A percentile compares a stretch with the other conserved stretches of the same genome.
These are phyloP conservation scores for Drosophila peninsularis DNA, from an alignment of 2,888 invertebrate species.

Conservation along the genomic window DNA sequence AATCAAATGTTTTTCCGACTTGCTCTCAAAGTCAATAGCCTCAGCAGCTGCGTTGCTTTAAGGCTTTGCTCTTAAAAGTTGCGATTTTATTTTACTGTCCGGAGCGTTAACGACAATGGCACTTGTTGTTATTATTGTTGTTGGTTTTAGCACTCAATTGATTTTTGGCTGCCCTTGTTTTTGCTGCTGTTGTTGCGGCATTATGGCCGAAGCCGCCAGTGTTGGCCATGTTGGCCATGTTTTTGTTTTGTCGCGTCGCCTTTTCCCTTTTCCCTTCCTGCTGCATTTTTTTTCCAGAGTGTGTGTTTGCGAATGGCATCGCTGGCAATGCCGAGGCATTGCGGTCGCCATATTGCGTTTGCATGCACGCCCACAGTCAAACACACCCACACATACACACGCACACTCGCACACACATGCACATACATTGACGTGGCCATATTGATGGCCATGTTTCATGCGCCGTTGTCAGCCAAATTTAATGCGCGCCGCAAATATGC, in stretches of 20 bases:
- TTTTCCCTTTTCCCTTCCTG: conserved; percentile 16
- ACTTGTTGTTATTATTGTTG: conserved; percentile 39
- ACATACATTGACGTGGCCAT: conserved; percentile 69
- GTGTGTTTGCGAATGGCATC: conserved; percentile 26
- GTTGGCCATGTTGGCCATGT: conserved; percentile 33
- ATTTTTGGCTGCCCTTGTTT: conserved; percentile 54
- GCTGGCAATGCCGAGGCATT: conserved; percentile 65
- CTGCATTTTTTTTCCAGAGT: neutral
- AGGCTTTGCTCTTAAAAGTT: conserved; percentile 13
- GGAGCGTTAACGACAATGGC: conserved; percentile 47
- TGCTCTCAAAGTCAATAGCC: neutral
- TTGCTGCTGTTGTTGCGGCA: conserved; percentile 44
- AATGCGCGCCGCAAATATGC: conserved; percentile 79
- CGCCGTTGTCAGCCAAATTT: conserved; percentile 80
- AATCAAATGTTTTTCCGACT: neutral
- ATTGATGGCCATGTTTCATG: conserved; percentile 80
- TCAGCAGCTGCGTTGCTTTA: neutral
- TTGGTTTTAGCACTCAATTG: conserved; percentile 80
- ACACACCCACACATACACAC: conserved; percentile 30
- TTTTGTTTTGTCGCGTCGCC: conserved; percentile 32
- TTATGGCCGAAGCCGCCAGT: conserved; percentile 34
- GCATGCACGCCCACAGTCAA: conserved; percentile 79
- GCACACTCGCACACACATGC: conserved; percentile 1
- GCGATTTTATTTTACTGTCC: conserved; percentile 46
- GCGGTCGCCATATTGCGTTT: conserved; percentile 84